These are phyloP conservation scores for Synanthedon tipuliformis DNA, from an alignment of 2,888 invertebrate genomes.

Conservation along the genomic window DNA sequence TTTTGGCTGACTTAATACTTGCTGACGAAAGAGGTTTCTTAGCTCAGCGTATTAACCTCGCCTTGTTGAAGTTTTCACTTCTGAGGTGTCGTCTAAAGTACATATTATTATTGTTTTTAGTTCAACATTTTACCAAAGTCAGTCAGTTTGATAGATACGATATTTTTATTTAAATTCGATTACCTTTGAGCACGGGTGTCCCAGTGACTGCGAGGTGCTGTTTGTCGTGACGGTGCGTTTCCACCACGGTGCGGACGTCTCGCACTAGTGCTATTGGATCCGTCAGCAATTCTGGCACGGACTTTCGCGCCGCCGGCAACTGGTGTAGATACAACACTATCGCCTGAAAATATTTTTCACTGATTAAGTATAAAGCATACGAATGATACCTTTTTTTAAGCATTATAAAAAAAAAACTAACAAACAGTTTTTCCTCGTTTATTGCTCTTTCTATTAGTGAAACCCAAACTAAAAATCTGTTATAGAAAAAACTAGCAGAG, in stretches of 20 bases:
- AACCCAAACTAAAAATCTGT: no score
- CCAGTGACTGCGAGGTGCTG: slow-evolving; percentile 88
- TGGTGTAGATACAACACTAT: slow-evolving; percentile 93
- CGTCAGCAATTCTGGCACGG: slow-evolving; percentile 88
- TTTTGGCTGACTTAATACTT: no score
- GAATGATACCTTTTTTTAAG: neutral
- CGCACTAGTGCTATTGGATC: slow-evolving; percentile 91
- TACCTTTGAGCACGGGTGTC: slow-evolving; percentile 76
- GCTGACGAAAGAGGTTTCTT: no score
- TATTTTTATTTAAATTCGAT: neutral
- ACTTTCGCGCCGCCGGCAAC: slow-evolving; percentile 89
- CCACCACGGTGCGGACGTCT: slow-evolving; percentile 89
- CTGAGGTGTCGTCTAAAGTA: no score
- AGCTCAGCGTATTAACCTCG: no score
- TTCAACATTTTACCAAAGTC: no score
- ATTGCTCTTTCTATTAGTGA: no score
- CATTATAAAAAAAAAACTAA: neutral
- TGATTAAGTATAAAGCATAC: neutral
- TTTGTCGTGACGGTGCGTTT: slow-evolving; percentile 88
- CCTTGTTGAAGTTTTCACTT: no score
- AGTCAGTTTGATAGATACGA: no score
- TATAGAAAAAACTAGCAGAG: no score
- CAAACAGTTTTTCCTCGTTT: no score
- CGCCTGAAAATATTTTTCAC: slow-evolving; percentile 60
- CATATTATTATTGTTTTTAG: no score